Conservation (phyloP, 1,140 invertebrate species). For the Philaenus spumarius region DNA sequence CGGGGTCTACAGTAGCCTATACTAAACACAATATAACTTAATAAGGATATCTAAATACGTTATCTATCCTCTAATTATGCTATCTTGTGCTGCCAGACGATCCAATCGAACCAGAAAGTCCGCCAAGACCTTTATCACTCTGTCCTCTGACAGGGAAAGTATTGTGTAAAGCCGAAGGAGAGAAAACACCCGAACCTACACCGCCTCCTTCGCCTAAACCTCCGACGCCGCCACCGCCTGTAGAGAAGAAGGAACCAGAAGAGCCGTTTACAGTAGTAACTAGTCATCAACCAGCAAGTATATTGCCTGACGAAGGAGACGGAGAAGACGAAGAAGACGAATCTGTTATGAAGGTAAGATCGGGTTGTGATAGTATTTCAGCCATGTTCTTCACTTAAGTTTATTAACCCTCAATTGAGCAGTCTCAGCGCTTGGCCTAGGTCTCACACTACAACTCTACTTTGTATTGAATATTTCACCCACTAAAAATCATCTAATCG, state of each 20-base stretch:
- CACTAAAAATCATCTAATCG: too few relatives aligned
- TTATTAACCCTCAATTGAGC: too few relatives aligned
- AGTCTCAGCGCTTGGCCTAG: too few relatives aligned
- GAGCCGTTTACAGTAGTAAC: not conserved
- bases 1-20: too few relatives aligned
- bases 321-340: slow-evolving; percentile 13
- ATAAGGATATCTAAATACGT: too few relatives aligned
- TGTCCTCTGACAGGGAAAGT: slow-evolving; percentile 60
- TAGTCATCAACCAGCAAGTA: not conserved
- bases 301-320: slow-evolving; percentile 11
- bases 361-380: too few relatives aligned
- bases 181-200: slow-evolving; percentile 37
- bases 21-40: too few relatives aligned
- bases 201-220: slow-evolving; percentile 29
- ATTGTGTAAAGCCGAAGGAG: slow-evolving; percentile 57
- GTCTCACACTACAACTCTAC: too few relatives aligned
- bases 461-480: too few relatives aligned
- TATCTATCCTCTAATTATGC: too few relatives aligned
- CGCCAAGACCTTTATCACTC: slow-evolving; percentile 56
- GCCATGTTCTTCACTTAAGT: too few relatives aligned
- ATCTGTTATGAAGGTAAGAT: not conserved
- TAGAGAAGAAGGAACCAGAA: not conserved
- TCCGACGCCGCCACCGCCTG: slow-evolving; percentile 3
- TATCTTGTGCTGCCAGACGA: slow-evolving; percentile 39
- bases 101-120: slow-evolving; percentile 53